These are phyloP conservation scores for Calliphora vomitoria DNA, from an alignment of 2,888 invertebrate genomes.

Conservation along the genomic window DNA sequence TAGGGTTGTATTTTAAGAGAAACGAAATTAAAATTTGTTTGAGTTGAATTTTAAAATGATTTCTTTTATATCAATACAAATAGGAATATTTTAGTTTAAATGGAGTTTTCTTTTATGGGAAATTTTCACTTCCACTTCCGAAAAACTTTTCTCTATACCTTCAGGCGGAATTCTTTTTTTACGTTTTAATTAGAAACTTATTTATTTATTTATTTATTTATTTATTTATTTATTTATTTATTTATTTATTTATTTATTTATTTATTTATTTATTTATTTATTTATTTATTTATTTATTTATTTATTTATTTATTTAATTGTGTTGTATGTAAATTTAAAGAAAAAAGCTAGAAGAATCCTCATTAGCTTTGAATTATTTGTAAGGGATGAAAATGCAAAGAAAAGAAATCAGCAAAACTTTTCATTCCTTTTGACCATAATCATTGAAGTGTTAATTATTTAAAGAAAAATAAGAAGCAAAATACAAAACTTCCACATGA, in stretches of 20 bases:
- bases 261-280: slow-evolving; percentile 63
- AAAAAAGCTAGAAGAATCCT: slow-evolving; percentile 34
- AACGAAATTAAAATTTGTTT: too few species aligned
- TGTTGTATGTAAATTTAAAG: slow-evolving; percentile 57
- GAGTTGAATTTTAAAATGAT: too few species aligned
- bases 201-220: slow-evolving; percentile 62
- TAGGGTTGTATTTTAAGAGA: background rate
- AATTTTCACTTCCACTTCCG: background rate
- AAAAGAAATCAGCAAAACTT: slow-evolving; percentile 53
- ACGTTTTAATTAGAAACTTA: slow-evolving; percentile 65
- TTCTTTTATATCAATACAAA: too few species aligned
- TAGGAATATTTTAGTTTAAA: too few species aligned
- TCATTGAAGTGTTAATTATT: slow-evolving; percentile 83
- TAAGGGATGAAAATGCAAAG: slow-evolving; percentile 51
- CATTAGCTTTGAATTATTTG: slow-evolving; percentile 57
- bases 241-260: slow-evolving; percentile 61
- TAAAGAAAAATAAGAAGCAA: slow-evolving; percentile 62
- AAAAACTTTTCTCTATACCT: slow-evolving; percentile 4
- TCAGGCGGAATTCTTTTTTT: background rate
- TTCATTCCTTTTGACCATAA: slow-evolving; percentile 78
- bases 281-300: slow-evolving; percentile 61
- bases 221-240: slow-evolving; percentile 63
- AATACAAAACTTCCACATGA: slow-evolving; percentile 66
- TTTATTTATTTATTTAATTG: slow-evolving; percentile 56
- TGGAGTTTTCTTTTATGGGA: background rate